Conservation (phyloP, 2,888 invertebrate genomes). For the Horisme vitalbata region DNA sequence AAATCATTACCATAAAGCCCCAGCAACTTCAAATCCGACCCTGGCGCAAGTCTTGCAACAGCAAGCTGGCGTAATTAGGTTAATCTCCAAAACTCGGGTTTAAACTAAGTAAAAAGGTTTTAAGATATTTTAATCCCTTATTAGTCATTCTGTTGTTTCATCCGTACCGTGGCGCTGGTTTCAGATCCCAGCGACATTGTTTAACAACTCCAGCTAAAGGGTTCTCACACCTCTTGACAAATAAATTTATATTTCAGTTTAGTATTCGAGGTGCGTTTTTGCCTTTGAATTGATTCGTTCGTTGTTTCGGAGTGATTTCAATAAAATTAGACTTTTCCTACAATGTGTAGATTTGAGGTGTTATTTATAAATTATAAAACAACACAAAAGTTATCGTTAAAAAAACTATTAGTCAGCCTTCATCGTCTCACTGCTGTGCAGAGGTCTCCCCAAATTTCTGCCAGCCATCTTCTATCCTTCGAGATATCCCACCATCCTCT, state of each 20-base stretch:
- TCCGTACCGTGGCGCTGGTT: conserved; percentile 34
- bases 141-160: conserved; percentile 51
- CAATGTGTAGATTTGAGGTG: too few species aligned
- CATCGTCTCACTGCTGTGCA: too few species aligned
- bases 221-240: conserved; percentile 38
- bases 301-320: too few species aligned
- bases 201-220: conserved; percentile 42
- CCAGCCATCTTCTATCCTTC: too few species aligned
- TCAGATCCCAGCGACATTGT: conserved; percentile 39
- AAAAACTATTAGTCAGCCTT: too few species aligned
- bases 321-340: too few species aligned
- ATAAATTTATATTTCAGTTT: conserved; percentile 32
- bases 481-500: too few species aligned
- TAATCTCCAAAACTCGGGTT: conserved; percentile 51
- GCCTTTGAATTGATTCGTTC: conserved; percentile 36
- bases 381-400: too few species aligned
- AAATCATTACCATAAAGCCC: not conserved
- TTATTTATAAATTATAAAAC: too few species aligned
- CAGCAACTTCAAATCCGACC: conserved; percentile 1
- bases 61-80: conserved; percentile 47
- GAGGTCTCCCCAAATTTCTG: too few species aligned
- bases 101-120: conserved; percentile 57
- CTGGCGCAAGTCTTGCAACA: conserved; percentile 29
- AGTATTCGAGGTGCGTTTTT: conserved; percentile 28
- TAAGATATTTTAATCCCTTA: conserved; percentile 55